These are phyloP conservation scores for Thymelicus sylvestris DNA, from an alignment of 2,888 invertebrate species.

Conservation along the genomic window DNA sequence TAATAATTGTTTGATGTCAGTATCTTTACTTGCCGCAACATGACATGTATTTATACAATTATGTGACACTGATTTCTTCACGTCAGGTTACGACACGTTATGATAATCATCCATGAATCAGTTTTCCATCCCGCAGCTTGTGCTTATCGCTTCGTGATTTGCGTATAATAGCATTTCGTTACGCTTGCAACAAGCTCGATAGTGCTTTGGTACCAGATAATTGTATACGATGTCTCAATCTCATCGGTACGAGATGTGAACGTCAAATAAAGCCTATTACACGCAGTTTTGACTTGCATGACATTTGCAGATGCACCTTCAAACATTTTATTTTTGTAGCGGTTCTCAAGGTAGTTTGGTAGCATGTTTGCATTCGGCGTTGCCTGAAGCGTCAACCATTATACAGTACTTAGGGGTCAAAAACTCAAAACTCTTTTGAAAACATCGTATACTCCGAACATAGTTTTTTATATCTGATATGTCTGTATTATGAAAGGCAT, in stretches of 20 bases:
- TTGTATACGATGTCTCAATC: slow-evolving; percentile 17
- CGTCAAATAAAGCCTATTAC: slow-evolving; percentile 3
- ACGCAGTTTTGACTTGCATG: not conserved
- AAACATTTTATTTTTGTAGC: too few relatives aligned
- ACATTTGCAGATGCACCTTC: not conserved
- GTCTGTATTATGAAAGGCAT: too few relatives aligned
- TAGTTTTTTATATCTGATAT: too few relatives aligned
- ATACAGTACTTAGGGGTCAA: too few relatives aligned
- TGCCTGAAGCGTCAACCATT: too few relatives aligned
- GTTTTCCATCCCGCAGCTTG: slow-evolving; percentile 18
- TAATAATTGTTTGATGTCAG: not conserved
- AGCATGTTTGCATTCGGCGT: too few relatives aligned
- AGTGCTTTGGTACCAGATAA: slow-evolving; percentile 1
- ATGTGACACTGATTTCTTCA: slow-evolving; percentile 14
- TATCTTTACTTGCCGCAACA: not conserved
- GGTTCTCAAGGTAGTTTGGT: too few relatives aligned
- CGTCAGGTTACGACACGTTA: slow-evolving; percentile 9
- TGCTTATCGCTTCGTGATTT: slow-evolving; percentile 23
- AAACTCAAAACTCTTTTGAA: too few relatives aligned
- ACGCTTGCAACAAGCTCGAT: slow-evolving; percentile 20
- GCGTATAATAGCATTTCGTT: slow-evolving; percentile 32
- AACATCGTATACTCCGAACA: too few relatives aligned
- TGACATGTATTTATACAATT: not conserved
- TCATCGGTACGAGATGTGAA: not conserved
- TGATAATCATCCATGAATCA: slow-evolving; percentile 18